Percentiles rank a stretch among this genome's conserved stretches.
Evolutionary conservation across 2,113 vertebrate species (phyloP).

Genomic region (Osmerus mordax): DNA sequence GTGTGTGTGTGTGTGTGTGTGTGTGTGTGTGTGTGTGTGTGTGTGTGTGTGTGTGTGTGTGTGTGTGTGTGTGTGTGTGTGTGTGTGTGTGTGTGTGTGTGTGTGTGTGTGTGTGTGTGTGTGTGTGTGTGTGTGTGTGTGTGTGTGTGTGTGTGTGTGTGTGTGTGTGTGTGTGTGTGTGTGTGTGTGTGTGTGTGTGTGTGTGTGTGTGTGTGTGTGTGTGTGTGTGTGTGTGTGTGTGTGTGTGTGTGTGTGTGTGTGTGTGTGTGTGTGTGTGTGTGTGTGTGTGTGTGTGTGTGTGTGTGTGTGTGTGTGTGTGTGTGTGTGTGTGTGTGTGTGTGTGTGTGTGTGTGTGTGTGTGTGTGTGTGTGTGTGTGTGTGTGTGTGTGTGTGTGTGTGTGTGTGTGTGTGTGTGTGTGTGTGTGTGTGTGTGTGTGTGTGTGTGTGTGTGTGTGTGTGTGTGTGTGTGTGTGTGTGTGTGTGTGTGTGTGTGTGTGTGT

Average conservation of each 20-base stretch:
- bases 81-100: slow-evolving; percentile 30
- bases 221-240: slow-evolving; percentile 32
- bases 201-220: slow-evolving; percentile 30
- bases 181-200: slow-evolving; percentile 32
- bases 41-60: slow-evolving; percentile 30
- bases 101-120: slow-evolving; percentile 32
- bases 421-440: slow-evolving; percentile 32
- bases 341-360: slow-evolving; percentile 32
- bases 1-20: slow-evolving; percentile 36
- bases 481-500: slow-evolving; percentile 30
- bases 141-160: slow-evolving; percentile 32
- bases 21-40: slow-evolving; percentile 32
- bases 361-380: slow-evolving; percentile 30
- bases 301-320: slow-evolving; percentile 32
- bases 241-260: slow-evolving; percentile 30
- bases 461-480: slow-evolving; percentile 32
- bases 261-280: slow-evolving; percentile 32
- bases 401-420: slow-evolving; percentile 30
- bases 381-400: slow-evolving; percentile 32
- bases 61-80: slow-evolving; percentile 32
- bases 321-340: slow-evolving; percentile 30
- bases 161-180: slow-evolving; percentile 30
- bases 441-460: slow-evolving; percentile 30
- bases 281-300: slow-evolving; percentile 30
- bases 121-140: slow-evolving; percentile 30